Evolutionary conservation across 2,797 vertebrate species (phyloP), one percentile per base, ranked within the genome.

Genomic region (Ceryle rudis): DNA sequence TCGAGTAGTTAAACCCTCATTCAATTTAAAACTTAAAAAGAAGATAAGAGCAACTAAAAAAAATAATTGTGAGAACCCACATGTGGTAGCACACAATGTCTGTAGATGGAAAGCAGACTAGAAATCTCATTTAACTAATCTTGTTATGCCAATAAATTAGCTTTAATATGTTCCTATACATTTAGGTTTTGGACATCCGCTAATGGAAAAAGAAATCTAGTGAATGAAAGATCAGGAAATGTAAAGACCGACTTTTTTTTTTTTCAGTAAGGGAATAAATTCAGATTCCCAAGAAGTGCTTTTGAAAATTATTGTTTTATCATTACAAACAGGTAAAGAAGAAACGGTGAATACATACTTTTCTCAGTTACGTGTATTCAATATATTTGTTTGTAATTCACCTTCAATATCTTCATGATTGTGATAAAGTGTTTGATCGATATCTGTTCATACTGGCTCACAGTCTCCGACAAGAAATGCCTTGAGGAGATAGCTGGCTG

Each of bases 41-140:
- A 88, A 75, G 62, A 74, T 31, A 86, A 20, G 9, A 62, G 14
- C 15, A 79, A 72, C 7, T 28, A 57, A 86, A 77, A 86, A 84
- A 75, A 90, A 20, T 39, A 66, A 75, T 65, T 85, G 54, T 60
- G 21, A 77, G 57, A 94, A 71, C 23, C 1, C 1, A 1, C 9
- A 17, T 69, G 39, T 31, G 57, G 58, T 91, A 80, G 46, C 35
- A 79, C 46, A 33, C 31, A 42, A 39, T 54, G 28, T 72, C 65
- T 71, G 19, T 62, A 72, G 57, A 58, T 57, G 25, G 41, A 75
- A 92, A 46, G 35, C 35, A 75, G 54, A 57, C 39, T n/a, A 84
- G 33, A 73, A 95, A 86, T 83, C 78, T 74, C 64, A 70, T 90
- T 94, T 57, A 71, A 70, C 26, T 81, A 73, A 93, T 72, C 58